Base-by-base conservation (phyloP, 1,140 invertebrate genomes). In the Psilanteris sp. region DNA sequence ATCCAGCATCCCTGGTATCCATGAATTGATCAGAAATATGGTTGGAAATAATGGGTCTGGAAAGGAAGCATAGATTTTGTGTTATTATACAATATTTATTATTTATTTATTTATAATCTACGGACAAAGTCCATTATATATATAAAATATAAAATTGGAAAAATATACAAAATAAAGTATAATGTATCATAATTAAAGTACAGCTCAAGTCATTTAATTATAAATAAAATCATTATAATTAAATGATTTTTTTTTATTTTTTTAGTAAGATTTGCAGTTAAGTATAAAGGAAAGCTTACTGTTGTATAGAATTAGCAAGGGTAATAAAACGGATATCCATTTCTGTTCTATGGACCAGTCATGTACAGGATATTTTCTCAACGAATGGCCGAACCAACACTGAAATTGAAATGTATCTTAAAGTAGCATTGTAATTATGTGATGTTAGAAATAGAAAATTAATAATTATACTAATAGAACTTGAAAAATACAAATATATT, bases 341-440 rank as follows among this genome's bases (percentile, higher is more conserved):
- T 96, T 97, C 83, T 99, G 97, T 88, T 99, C 97, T 76, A 98
- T 97, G 2, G 97, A 97, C 97, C 97, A 99, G 87, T 98, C 96
- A 75, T 93, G 91, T 1, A 97, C 89, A 0, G 94, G 92, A 89
- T 96, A 98, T 83, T 94, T 96, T 79, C 96, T 90, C 44, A 99
- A 88, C 0, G 93, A 93, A 87, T 97, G 94, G 3, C 93, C 93
- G 89, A 97, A 98, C 93, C 96, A 96, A 84, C 94, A 97, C 97
- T 98, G 87, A 27, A 89, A 85, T 34, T 13, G 1, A 41, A 4
- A n/a, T n/a, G n/a, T n/a, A n/a, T n/a, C n/a, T n/a, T n/a, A n/a
- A n/a, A n/a, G n/a, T n/a, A n/a, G n/a, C n/a, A n/a, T n/a, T n/a
- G n/a, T n/a, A n/a, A n/a, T n/a, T n/a, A n/a, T n/a, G n/a, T n/a